Percentiles rank a stretch among this genome's conserved stretches.
These are phyloP conservation scores for Lucilia cuprina DNA, from an alignment of 1,140 invertebrate genomes.

Conservation along the genomic window DNA sequence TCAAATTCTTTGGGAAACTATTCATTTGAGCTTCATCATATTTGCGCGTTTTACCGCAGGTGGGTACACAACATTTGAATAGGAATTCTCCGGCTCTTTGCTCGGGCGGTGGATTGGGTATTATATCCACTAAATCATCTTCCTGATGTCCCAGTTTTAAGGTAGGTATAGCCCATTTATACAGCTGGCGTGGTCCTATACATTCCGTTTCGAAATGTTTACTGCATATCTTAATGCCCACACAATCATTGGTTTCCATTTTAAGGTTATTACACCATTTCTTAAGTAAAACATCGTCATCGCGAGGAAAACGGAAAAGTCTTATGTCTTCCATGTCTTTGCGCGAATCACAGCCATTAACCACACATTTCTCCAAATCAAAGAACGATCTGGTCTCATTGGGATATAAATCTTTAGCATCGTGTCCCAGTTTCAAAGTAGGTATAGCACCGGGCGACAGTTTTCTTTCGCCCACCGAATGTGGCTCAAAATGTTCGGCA, in stretches of 20 bases:
- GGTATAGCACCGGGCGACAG: conserved; percentile 54
- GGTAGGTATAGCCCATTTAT: conserved; percentile 56
- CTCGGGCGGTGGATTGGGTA: conserved; percentile 52
- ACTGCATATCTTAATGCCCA: conserved; percentile 55
- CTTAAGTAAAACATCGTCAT: conserved; percentile 56
- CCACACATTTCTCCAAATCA: conserved; percentile 50
- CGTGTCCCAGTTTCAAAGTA: conserved; percentile 53
- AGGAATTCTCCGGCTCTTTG: conserved; percentile 51
- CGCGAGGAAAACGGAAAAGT: conserved; percentile 55
- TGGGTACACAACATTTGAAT: conserved; percentile 56
- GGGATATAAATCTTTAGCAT: conserved; percentile 52
- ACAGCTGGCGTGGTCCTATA: conserved; percentile 52
- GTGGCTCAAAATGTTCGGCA: conserved; percentile 53
- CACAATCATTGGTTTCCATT: conserved; percentile 55
- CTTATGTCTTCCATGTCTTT: conserved; percentile 54
- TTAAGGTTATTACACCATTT: conserved; percentile 60
- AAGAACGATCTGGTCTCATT: conserved; percentile 56
- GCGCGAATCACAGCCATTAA: conserved; percentile 48
- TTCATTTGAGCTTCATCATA: conserved; percentile 59
- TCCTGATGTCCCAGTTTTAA: conserved; percentile 48
- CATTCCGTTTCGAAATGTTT: conserved; percentile 55
- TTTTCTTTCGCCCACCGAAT: conserved; percentile 53
- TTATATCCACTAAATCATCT: conserved; percentile 49
- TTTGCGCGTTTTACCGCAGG: conserved; percentile 56
- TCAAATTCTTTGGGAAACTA: conserved; percentile 55